Evolutionary conservation across 2,888 invertebrate genomes (phyloP).

Genomic region (Chloroclystis v-ata): DNA sequence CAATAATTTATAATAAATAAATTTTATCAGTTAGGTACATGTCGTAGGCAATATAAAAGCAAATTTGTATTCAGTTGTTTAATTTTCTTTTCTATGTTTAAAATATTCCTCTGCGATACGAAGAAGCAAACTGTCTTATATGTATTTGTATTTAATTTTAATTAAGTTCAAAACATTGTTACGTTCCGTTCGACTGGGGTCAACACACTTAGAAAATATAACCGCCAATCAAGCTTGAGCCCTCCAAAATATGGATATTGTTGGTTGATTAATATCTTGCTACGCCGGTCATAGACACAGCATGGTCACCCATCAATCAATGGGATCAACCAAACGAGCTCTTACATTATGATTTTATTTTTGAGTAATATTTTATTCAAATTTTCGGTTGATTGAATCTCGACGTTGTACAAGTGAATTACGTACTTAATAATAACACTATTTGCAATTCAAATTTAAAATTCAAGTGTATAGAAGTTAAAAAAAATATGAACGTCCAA

Average conservation of each 20-base stretch:
- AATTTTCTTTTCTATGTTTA: no score
- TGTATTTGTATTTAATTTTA: conserved; percentile 60
- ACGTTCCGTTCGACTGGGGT: conserved; percentile 50
- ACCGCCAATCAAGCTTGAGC: conserved; percentile 49
- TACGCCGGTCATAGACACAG: conserved; percentile 49
- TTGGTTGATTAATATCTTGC: conserved; percentile 19
- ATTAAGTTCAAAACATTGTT: conserved; percentile 69
- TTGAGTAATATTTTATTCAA: conserved; percentile 75
- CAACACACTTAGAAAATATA: conserved; percentile 63
- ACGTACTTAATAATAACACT: conserved; percentile 39
- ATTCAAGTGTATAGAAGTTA: conserved; percentile 28
- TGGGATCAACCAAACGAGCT: conserved; percentile 73
- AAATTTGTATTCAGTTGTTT: no score
- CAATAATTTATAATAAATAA: background rate
- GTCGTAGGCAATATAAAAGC: no score
- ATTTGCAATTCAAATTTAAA: conserved; percentile 55
- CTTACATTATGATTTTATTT: conserved; percentile 71
- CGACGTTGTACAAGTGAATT: conserved; percentile 41
- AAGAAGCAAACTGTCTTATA: conserved; percentile 28
- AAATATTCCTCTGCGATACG: no score
- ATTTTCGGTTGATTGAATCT: conserved; percentile 71
- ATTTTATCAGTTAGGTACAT: no score
- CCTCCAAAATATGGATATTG: conserved; percentile 24
- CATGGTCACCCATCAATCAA: conserved; percentile 78
- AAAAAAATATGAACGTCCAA: conserved; percentile 49